phyloP scores from a whole-genome alignment of 2,113 vertebrate genomes.

The Platysternon megacephalum region DNA sequence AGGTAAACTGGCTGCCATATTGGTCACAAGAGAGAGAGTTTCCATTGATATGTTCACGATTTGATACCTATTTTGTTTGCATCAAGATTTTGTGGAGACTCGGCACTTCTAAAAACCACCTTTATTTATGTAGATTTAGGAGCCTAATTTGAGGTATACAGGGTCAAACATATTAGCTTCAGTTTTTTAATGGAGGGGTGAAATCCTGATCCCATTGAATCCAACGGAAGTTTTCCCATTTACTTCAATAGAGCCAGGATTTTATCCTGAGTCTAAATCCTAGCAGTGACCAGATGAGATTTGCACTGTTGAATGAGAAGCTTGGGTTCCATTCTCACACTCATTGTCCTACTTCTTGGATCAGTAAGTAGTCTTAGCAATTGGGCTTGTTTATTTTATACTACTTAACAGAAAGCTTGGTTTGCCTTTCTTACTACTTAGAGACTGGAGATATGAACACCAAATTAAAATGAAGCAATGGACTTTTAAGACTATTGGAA shows the following conservation, averaged over 20 bases:
- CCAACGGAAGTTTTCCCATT: background rate
- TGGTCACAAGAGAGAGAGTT: constrained; percentile 2
- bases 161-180: background rate
- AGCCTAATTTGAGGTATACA: background rate
- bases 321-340: background rate
- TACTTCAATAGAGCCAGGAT: background rate
- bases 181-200: background rate
- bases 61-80: constrained; percentile 28
- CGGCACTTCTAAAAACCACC: constrained; percentile 15
- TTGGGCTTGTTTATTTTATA: constrained; percentile 20
- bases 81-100: background rate
- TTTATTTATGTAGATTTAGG: background rate
- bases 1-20: constrained; percentile 31
- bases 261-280: background rate
- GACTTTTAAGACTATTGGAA: constrained; percentile 37
- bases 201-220: background rate
- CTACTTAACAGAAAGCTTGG: background rate
- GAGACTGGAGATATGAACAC: background rate
- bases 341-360: background rate
- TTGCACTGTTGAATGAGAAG: background rate
- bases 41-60: background rate
- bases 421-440: constrained; percentile 13
- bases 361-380: constrained; percentile 12
- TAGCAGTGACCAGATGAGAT: background rate
- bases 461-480: constrained; percentile 44